A percentile compares a stretch with the other conserved stretches of the same genome.
Evolutionary conservation across 2,888 invertebrate species (phyloP).

Genomic region (Panzeria rudis): DNA sequence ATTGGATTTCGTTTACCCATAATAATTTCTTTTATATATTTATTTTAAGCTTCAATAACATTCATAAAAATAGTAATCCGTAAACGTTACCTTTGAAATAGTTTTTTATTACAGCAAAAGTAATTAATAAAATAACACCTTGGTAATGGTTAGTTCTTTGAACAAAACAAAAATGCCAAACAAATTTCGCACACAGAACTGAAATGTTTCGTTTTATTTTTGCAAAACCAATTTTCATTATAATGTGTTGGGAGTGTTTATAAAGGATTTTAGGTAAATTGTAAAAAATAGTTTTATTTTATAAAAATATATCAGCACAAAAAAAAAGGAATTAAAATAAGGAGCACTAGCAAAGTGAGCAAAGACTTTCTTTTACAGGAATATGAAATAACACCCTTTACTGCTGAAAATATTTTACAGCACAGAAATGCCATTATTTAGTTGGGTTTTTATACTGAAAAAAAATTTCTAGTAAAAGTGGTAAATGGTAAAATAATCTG

Average conservation of each 20-base stretch:
- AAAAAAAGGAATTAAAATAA: neutral
- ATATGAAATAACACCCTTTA: slow-evolving; percentile 47
- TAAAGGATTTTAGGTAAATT: slow-evolving; percentile 51
- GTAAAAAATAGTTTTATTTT: slow-evolving; percentile 37
- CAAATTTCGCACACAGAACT: slow-evolving; percentile 33
- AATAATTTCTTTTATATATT: too few species aligned
- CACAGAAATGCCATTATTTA: too few species aligned
- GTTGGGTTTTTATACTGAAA: neutral
- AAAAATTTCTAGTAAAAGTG: neutral
- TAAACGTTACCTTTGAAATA: slow-evolving; percentile 27
- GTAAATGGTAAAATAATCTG: too few species aligned
- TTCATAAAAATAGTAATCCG: neutral
- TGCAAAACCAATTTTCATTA: slow-evolving; percentile 14
- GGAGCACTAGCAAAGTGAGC: slow-evolving; percentile 2
- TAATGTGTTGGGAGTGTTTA: neutral
- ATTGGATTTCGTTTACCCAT: too few species aligned
- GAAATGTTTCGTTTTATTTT: slow-evolving; percentile 5
- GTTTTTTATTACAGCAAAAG: slow-evolving; percentile 48
- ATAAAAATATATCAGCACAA: slow-evolving; percentile 10
- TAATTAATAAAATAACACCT: slow-evolving; percentile 34
- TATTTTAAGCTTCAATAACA: neutral
- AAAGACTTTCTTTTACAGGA: slow-evolving; percentile 4
- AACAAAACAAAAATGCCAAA: slow-evolving; percentile 55
- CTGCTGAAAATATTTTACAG: neutral
- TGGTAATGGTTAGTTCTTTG: slow-evolving; percentile 26